Evolutionary conservation across 2,888 invertebrate species (phyloP).

Genomic region (Hyppa rectilinea): DNA sequence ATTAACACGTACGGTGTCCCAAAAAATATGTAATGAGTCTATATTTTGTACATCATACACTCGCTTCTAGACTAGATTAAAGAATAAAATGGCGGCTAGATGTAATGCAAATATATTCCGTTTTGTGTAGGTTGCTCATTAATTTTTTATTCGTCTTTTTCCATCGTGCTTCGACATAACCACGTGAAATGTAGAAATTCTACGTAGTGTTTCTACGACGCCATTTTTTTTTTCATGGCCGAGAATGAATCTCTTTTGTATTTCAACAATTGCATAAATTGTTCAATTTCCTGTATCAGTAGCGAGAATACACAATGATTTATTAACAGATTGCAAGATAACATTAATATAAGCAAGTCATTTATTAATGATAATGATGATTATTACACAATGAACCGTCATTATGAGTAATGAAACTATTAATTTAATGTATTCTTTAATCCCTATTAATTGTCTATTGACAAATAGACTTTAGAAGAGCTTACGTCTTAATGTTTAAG

Average conservation of each 20-base stretch:
- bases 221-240: constrained; percentile 27
- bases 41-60: constrained; percentile 1
- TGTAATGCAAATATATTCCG: constrained; percentile 55
- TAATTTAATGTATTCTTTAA: constrained; percentile 35
- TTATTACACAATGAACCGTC: constrained; percentile 40
- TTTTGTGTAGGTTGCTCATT: constrained; percentile 45
- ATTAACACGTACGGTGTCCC: constrained; percentile 15
- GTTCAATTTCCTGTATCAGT: constrained; percentile 51
- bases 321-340: constrained; percentile 54
- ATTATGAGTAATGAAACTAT: constrained; percentile 42
- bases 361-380: constrained; percentile 47
- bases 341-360: constrained; percentile 37
- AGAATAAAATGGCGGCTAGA: constrained; percentile 49
- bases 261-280: constrained; percentile 28
- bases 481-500: constrained; percentile 22
- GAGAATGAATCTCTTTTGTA: constrained; percentile 17
- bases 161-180: constrained; percentile 13
- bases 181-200: constrained; percentile 34
- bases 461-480: constrained; percentile 40
- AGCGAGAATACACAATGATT: constrained; percentile 44
- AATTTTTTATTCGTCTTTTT: constrained; percentile 42
- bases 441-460: constrained; percentile 31
- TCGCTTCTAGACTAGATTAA: constrained; percentile 37
- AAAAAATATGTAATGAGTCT: constrained; percentile 20
- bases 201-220: constrained; percentile 10